phyloP scores from a whole-genome alignment of 2,888 invertebrate species.

The Melanchra persicariae region DNA sequence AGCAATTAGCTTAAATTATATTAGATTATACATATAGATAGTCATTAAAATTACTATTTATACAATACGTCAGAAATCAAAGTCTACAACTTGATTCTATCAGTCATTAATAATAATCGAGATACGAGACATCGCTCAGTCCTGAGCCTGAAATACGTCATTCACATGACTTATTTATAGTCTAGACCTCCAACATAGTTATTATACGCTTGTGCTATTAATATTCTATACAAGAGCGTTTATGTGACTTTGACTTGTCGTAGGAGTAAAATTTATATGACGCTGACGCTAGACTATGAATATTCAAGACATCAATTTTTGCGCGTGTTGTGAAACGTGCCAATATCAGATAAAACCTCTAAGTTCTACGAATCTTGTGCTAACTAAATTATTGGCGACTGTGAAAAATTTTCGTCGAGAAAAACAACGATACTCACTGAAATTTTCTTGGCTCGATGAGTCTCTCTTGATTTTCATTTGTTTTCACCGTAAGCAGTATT shows the following conservation, averaged over 20 bases:
- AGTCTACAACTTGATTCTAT: background rate
- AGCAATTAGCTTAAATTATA: no score
- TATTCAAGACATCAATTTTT: slow-evolving; percentile 11
- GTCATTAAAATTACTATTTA: no score
- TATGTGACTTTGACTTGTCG: slow-evolving; percentile 7
- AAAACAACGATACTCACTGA: background rate
- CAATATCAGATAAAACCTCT: slow-evolving; percentile 16
- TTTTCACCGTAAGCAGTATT: background rate
- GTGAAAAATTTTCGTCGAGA: background rate
- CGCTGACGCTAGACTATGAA: background rate
- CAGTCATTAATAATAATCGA: background rate
- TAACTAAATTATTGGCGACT: background rate
- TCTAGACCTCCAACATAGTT: background rate
- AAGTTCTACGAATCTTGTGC: background rate
- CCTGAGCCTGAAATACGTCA: background rate
- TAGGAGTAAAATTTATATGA: slow-evolving; percentile 22
- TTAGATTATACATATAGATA: no score
- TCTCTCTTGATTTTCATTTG: background rate
- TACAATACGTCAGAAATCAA: no score
- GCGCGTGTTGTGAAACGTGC: slow-evolving; percentile 1
- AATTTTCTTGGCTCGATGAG: no score
- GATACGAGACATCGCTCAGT: background rate
- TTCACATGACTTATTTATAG: background rate
- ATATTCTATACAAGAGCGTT: slow-evolving; percentile 16
- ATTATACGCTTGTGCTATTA: slow-evolving; percentile 2